Evolutionary conservation across 2,113 vertebrate species (phyloP), one percentile per base, ranked within the genome.

Genomic region (Phasianus colchicus): DNA sequence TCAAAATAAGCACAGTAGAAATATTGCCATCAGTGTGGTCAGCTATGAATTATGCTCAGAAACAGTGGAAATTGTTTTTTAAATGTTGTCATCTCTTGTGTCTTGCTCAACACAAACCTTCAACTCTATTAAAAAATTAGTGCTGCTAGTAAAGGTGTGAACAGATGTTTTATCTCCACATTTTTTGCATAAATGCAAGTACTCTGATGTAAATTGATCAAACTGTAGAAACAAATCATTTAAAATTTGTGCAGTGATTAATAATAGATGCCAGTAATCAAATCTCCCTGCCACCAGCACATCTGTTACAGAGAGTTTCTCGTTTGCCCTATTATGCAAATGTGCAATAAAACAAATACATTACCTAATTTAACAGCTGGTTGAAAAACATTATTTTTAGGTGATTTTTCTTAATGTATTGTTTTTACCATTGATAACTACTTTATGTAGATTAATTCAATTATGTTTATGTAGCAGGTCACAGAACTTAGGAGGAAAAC

Each of bases 201-300:
- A 86, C 93, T 96, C 70, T 95, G 95, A 96, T 95, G 93, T 95
- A 98, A 98, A 98, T 97, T 98, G 97, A 98, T 98, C 97, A 98
- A 96, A 97, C 93, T 94, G 95, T 96, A 97, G 97, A 98, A 98
- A 98, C 96, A 98, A 98, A 98, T 98, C 97, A 98, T 98, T 98
- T 97, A 98, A 98, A 97, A 97, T 98, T 98, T 97, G 97, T 97
- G 96, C 93, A 97, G 97, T 98, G 98, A 98, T 98, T 98, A 98
- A 98, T 98, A 98, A 98, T 95, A 97, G 96, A 97, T 96, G 96
- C 95, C 94, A 97, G 97, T 98, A 98, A 98, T 98, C 97, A 98
- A 98, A 98, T 98, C 93, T 98, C 88, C 95, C 95, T 95, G 96
- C 96, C 97, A 98, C 96, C 90, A 97, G 85, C 97, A 96, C 98